Percentiles rank a stretch among this genome's conserved stretches.
Conservation (phyloP, 2,888 invertebrate species). For the Blera fallax region DNA sequence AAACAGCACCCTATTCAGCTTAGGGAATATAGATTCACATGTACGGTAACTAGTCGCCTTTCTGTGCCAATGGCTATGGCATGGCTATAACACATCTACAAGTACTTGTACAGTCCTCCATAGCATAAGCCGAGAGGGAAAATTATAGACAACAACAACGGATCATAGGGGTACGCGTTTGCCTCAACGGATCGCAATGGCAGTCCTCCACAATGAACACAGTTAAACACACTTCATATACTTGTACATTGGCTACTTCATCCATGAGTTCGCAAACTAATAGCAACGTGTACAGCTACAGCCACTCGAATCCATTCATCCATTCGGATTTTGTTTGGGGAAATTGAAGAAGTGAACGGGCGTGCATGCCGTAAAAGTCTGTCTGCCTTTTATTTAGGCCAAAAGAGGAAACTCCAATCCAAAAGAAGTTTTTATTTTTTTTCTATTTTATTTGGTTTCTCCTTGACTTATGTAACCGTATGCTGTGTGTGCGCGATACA, state of each 20-base stretch:
- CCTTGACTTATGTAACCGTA: slow-evolving; percentile 30
- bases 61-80: slow-evolving; percentile 46
- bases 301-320: slow-evolving; percentile 26
- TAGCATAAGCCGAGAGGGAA: neutral
- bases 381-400: slow-evolving; percentile 55
- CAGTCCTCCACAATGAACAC: slow-evolving; percentile 48
- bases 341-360: neutral
- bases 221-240: slow-evolving; percentile 3
- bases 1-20: slow-evolving; percentile 6
- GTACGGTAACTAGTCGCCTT: slow-evolving; percentile 31
- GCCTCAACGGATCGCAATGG: slow-evolving; percentile 17
- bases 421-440: neutral
- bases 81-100: neutral
- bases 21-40: slow-evolving; percentile 15
- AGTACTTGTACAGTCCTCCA: slow-evolving; percentile 5
- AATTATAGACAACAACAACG: slow-evolving; percentile 37
- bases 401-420: slow-evolving; percentile 49
- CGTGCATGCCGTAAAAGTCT: neutral
- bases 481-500: neutral
- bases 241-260: neutral
- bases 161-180: slow-evolving; percentile 42
- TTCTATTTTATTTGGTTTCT: neutral
- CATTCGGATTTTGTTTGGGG: slow-evolving; percentile 1
- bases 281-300: neutral
- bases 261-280: neutral